Evolutionary conservation across 2,888 invertebrate genomes (phyloP).

Genomic region (Nomada flava): DNA sequence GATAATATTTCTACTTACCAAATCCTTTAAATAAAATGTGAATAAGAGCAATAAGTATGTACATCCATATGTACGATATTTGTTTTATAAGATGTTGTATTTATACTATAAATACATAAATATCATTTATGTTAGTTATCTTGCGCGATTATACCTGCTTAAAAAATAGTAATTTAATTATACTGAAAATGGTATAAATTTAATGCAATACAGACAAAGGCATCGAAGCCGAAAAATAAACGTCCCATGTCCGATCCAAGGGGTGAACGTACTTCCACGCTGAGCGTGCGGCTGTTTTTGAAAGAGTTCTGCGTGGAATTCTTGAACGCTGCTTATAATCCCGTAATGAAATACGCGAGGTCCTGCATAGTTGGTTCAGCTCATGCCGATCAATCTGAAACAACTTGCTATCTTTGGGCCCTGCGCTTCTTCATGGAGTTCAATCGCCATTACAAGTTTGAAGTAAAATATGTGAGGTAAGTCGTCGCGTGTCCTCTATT

Average conservation of each 20-base stretch:
- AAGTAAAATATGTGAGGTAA: conserved; percentile 95
- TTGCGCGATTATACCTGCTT: no score
- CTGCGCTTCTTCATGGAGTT: conserved; percentile 99
- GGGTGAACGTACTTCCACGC: conserved; percentile 92
- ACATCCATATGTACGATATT: no score
- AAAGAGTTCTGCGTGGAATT: conserved; percentile 98
- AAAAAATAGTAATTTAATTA: background rate
- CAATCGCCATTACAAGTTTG: conserved; percentile 94
- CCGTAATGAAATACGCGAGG: conserved; percentile 94
- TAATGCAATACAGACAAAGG: conserved; percentile 77
- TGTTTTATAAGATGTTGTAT: no score
- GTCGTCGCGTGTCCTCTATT: conserved; percentile 40
- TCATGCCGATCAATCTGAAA: conserved; percentile 92
- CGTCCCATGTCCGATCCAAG: conserved; percentile 88
- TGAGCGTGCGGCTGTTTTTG: conserved; percentile 94
- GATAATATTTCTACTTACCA: no score
- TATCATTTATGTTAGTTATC: no score
- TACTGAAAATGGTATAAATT: background rate
- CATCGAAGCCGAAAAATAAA: conserved; percentile 91
- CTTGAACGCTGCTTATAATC: conserved; percentile 96
- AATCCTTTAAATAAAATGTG: no score
- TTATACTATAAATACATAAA: no score
- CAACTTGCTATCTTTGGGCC: conserved; percentile 97
- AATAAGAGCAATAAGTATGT: no score
- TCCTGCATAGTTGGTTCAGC: conserved; percentile 89